Evolutionary conservation across 2,797 vertebrate species (phyloP).

Genomic region (Sebastes itinus): DNA sequence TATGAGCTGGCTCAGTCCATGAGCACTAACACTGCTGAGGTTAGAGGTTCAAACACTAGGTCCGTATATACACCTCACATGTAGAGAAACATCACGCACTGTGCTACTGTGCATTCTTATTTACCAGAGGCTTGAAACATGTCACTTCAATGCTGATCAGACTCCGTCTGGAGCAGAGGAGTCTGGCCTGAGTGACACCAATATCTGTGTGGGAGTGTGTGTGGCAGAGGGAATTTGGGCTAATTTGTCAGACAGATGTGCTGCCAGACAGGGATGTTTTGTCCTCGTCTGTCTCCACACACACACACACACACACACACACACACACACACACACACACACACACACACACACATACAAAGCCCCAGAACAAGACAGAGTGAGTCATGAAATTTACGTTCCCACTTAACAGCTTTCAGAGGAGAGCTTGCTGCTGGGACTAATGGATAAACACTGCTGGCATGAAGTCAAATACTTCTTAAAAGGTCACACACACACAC

Average conservation of each 20-base stretch:
- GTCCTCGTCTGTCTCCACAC: neutral
- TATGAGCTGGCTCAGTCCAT: slow-evolving; percentile 29
- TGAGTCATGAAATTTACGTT: slow-evolving; percentile 31
- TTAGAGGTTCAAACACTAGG: slow-evolving; percentile 50
- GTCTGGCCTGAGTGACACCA: neutral
- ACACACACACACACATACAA: neutral
- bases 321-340: neutral
- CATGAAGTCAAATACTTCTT: slow-evolving; percentile 47
- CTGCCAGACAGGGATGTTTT: slow-evolving; percentile 16
- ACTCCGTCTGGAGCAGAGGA: neutral
- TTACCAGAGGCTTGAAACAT: neutral
- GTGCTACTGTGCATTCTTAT: neutral
- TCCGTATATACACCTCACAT: slow-evolving; percentile 23
- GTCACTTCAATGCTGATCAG: neutral
- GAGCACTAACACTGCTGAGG: slow-evolving; percentile 69
- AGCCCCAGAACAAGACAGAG: slow-evolving; percentile 1
- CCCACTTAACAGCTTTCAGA: slow-evolving; percentile 27
- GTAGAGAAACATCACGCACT: neutral
- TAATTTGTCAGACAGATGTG: slow-evolving; percentile 31
- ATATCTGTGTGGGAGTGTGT: neutral
- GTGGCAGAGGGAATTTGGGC: neutral
- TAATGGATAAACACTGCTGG: slow-evolving; percentile 50
- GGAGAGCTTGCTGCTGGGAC: slow-evolving; percentile 24
- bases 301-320: neutral
- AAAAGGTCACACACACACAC: slow-evolving; percentile 15